Base-by-base conservation (phyloP, 23 tunicate genomes). In the Diplosoma virens region DNA sequence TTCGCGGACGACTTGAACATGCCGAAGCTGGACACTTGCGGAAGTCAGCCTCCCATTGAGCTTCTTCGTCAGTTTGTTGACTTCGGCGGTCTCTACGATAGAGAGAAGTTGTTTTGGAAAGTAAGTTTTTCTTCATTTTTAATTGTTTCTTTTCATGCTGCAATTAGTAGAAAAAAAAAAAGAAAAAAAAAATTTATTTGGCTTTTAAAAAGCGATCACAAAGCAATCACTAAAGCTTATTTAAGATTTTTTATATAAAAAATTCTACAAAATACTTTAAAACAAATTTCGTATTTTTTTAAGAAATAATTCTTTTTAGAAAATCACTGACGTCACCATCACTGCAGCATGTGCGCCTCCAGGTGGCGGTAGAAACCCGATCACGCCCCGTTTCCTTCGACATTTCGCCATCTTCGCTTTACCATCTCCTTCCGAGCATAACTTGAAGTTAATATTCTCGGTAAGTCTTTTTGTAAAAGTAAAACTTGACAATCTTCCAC, bases 271-370 rank as follows among this genome's bases (percentile, higher is more conserved):
- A n/a, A n/a, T n/a, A n/a, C n/a, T n/a, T n/a, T n/a, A n/a, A n/a
- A n/a, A n/a, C n/a, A n/a, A n/a, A n/a, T n/a, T n/a, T n/a, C n/a
- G n/a, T n/a, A n/a, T n/a, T n/a, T n/a, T n/a, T n/a, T n/a, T n/a
- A n/a, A n/a, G n/a, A n/a, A n/a, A n/a, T n/a, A n/a, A n/a, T n/a
- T n/a, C n/a, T n/a, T 76, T 37, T 59, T 67, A 89, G 96, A 64
- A 71, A 22, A 94, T 94, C 79, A 66, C 78, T 70, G 93, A 82
- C 30, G 98, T 94, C 50, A 94, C 93, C 11, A 74, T 94, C 22
- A 79, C 89, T 54, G 88, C 98, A 25, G 98, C 94, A 5, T 94
- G 98, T 67, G 98, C 98, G 58, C 98, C 98, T 47, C 98, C 98
- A 64, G 98, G 98, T 94, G 98, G 98, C 63, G 98, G 98, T 0